A percentile compares a stretch with the other conserved stretches of the same genome.
These are phyloP conservation scores for Microtus montanus DNA, from an alignment of 2,113 vertebrate genomes.

Conservation along the genomic window DNA sequence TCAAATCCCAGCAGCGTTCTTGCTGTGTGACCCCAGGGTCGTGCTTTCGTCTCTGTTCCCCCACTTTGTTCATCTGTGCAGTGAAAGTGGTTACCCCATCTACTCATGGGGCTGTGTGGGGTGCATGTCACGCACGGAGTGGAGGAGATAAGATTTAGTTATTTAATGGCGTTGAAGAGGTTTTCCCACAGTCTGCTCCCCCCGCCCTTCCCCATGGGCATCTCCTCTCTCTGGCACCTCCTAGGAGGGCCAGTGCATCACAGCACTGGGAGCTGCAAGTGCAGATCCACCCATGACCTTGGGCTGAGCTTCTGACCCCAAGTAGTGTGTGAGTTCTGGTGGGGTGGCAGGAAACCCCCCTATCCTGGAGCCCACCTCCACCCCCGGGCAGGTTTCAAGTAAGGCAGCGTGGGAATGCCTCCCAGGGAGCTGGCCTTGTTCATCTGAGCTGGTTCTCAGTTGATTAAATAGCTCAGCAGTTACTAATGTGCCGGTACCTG, in stretches of 20 bases:
- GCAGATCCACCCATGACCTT: too few species aligned
- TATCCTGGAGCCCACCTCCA: neutral
- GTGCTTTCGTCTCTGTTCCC: fast-evolving
- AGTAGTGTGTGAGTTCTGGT: neutral
- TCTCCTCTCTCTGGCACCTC: neutral
- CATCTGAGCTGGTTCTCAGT: neutral
- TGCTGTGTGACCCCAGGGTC: neutral
- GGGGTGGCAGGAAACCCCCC: neutral
- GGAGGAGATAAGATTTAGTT: neutral
- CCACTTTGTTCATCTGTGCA: too few species aligned
- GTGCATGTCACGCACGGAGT: too few species aligned
- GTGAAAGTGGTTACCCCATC: neutral
- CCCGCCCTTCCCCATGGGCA: too few species aligned
- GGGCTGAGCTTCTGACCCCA: neutral
- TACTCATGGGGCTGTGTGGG: too few species aligned
- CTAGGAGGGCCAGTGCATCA: neutral
- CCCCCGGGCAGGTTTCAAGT: neutral
- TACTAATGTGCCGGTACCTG: neutral
- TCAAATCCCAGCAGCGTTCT: neutral
- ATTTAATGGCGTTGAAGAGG: neutral
- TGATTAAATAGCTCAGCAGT: neutral
- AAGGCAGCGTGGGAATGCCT: neutral
- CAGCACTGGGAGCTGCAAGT: neutral
- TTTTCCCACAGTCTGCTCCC: too few species aligned
- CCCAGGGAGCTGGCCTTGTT: neutral